Percentiles rank a stretch among this genome's conserved stretches.
These are phyloP conservation scores for Agriopis leucophaearia DNA, from an alignment of 2,888 invertebrate genomes.

Conservation along the genomic window DNA sequence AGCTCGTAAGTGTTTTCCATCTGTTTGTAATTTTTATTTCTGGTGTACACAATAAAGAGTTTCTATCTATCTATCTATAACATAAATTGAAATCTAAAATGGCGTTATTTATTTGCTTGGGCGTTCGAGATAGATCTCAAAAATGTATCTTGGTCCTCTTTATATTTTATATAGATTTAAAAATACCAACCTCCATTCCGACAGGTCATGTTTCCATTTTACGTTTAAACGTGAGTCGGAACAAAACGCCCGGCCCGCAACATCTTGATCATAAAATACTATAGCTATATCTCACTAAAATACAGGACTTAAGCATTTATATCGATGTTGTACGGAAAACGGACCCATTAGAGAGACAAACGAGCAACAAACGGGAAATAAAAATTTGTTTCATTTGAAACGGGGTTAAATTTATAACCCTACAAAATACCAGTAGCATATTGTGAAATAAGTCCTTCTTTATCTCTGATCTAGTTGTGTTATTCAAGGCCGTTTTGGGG, in stretches of 20 bases:
- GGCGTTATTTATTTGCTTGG: constrained; percentile 25
- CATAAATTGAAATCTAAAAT: constrained; percentile 22
- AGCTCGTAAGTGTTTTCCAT: too few relatives aligned
- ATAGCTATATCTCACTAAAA: constrained; percentile 50
- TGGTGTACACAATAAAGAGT: too few relatives aligned
- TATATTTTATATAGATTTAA: constrained; percentile 32
- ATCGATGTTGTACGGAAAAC: constrained; percentile 48
- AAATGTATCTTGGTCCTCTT: constrained; percentile 23
- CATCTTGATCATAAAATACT: constrained; percentile 48
- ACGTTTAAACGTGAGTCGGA: constrained; percentile 34
- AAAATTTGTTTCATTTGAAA: constrained; percentile 49
- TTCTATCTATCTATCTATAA: too few relatives aligned
- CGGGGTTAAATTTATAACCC: constrained; percentile 45
- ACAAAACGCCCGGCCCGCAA: constrained; percentile 35
- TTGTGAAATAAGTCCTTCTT: constrained; percentile 58
- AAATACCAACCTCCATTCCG: constrained; percentile 32
- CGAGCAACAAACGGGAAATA: constrained; percentile 47
- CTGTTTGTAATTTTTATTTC: too few relatives aligned
- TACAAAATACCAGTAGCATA: constrained; percentile 56
- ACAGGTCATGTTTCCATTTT: constrained; percentile 38
- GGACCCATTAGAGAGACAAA: constrained; percentile 51
- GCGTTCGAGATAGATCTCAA: constrained; percentile 20
- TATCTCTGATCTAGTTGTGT: constrained; percentile 65
- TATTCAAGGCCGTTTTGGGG: constrained; percentile 63
- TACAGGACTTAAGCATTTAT: constrained; percentile 50